Evolutionary conservation across 2,888 invertebrate species (phyloP).

Genomic region (Lysandra bellargus): DNA sequence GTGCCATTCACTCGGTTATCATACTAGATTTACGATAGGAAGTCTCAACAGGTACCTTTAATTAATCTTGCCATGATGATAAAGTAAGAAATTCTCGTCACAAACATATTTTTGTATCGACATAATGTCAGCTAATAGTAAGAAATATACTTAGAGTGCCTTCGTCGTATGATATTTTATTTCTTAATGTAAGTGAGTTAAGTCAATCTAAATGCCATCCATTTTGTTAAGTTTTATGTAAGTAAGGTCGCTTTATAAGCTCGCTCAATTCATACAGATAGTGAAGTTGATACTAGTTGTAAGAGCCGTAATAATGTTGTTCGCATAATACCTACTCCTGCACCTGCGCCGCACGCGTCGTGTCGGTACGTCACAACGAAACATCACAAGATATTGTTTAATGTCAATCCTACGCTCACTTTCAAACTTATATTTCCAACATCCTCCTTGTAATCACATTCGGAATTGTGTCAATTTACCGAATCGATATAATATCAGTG

Average conservation of each 20-base stretch:
- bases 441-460: conserved; percentile 27
- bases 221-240: conserved; percentile 79
- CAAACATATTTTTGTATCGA: conserved; percentile 64
- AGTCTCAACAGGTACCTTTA: conserved; percentile 79
- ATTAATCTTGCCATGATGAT: conserved; percentile 79
- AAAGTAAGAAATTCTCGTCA: conserved; percentile 78
- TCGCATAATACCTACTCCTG: conserved; percentile 36
- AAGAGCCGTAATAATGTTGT: conserved; percentile 56
- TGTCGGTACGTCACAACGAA: neutral
- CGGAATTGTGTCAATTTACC: conserved; percentile 24
- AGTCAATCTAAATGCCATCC: conserved; percentile 81
- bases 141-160: conserved; percentile 70
- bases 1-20: conserved; percentile 79
- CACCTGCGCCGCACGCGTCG: conserved; percentile 15
- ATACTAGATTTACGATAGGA: conserved; percentile 72
- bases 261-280: conserved; percentile 78
- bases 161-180: conserved; percentile 73
- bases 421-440: neutral
- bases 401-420: conserved; percentile 12
- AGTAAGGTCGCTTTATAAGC: conserved; percentile 75
- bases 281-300: conserved; percentile 67
- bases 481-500: conserved; percentile 44
- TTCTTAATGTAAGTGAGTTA: conserved; percentile 74
- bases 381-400: conserved; percentile 26
- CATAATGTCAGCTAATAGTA: conserved; percentile 57